Evolutionary conservation across 2,113 vertebrate species (phyloP).

Genomic region (Terrapene triunguis): DNA sequence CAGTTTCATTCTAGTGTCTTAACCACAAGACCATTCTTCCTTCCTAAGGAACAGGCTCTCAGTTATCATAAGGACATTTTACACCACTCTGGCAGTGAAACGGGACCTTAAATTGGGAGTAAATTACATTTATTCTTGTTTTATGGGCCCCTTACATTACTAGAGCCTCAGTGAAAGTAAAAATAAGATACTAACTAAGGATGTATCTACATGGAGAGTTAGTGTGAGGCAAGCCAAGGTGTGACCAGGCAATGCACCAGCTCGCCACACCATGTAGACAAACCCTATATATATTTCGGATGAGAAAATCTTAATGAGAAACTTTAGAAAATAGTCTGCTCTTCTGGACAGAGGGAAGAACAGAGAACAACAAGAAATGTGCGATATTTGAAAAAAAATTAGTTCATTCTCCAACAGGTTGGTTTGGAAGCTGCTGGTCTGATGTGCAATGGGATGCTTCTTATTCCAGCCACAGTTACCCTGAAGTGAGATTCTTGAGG

Average conservation of each 20-base stretch:
- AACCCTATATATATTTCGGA: neutral
- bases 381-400: neutral
- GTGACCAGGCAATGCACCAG: neutral
- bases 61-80: neutral
- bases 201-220: neutral
- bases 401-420: neutral
- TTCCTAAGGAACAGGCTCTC: no score
- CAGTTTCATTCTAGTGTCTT: neutral
- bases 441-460: neutral
- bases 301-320: neutral
- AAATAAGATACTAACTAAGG: neutral
- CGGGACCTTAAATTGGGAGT: neutral
- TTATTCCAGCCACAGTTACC: neutral
- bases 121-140: neutral
- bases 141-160: neutral
- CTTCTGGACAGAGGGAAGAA: neutral
- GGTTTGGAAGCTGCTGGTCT: neutral
- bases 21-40: neutral
- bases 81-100: neutral
- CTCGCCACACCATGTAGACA: neutral
- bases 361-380: neutral
- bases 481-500: neutral
- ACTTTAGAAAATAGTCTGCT: neutral
- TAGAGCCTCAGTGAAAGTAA: fast-evolving
- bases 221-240: neutral